Conservation (phyloP, 2,113 vertebrate species). For the Pteronura brasiliensis region DNA sequence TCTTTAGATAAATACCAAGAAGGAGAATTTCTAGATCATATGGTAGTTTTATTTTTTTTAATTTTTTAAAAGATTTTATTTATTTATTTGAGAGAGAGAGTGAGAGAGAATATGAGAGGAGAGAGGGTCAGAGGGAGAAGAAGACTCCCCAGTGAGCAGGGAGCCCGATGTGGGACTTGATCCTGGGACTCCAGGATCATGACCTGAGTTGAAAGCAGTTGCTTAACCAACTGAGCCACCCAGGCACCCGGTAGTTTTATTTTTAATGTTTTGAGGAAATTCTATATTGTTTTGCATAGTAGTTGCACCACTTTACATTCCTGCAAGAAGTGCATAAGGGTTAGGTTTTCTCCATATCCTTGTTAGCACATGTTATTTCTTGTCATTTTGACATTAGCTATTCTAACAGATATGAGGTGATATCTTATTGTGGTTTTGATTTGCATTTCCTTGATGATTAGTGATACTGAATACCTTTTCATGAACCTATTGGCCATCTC, state of each 20-base stretch:
- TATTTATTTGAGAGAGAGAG: too few species aligned
- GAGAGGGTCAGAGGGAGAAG: too few species aligned
- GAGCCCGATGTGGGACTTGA: too few species aligned
- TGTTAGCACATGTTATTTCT: background rate
- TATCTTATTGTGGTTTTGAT: background rate
- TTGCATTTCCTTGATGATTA: background rate
- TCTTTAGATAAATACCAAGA: background rate
- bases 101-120: too few species aligned
- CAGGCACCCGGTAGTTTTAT: background rate
- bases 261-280: background rate
- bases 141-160: too few species aligned
- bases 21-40: background rate
- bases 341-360: background rate
- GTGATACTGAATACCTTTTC: background rate
- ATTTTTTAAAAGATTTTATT: too few species aligned
- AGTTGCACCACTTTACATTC: background rate
- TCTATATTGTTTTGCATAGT: background rate
- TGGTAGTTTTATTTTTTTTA: background rate
- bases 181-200: too few species aligned
- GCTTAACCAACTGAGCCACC: too few species aligned
- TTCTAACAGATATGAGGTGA: background rate
- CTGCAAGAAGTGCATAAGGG: too few species aligned
- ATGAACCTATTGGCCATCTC: background rate
- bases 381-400: background rate
- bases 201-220: too few species aligned